Base-by-base conservation (phyloP, 2,797 vertebrate genomes). In the Pangasius sanitwongsei region DNA sequence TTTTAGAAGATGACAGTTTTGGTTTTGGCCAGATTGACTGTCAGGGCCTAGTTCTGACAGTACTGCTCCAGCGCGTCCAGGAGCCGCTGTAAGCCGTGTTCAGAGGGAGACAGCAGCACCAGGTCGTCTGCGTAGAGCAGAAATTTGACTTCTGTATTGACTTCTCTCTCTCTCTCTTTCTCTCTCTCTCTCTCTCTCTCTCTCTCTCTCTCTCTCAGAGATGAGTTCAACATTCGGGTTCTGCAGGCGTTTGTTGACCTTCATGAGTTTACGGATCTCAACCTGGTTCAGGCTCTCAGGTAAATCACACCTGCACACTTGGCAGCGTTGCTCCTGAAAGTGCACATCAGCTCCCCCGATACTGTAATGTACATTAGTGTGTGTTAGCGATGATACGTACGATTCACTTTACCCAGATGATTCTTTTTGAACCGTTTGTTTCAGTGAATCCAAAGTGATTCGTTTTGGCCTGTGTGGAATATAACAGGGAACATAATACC, bases 171-270 rank as follows among this genome's bases (percentile, higher is more conserved):
- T 82, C 37, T 82, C 67, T 88, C 69, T 65, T 25, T n/a, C 16
- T 41, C 65, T 50, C 75, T 28, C 78, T 7, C 25, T 85, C 75
- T n/a, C 67, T 75, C 63, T 55, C 53, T 57, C 25, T 34, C 15
- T 82, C 25, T 80, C 7, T 34, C 15, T 67, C 18, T 92, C 12
- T 89, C 87, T 34, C 31, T 89, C 90, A 98, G 98, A 94, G 98
- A 98, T 70, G 98, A 98, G 84, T 97, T 98, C 90, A 99, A 98
- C 93, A 96, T 99, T 88, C 97, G 97, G 44, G 98, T 98, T 75
- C 97, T 99, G 86, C 97, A 98, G 89, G 97, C 97, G 41, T 99
- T 98, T 37, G 98, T 98, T 63, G 90, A 91, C 84, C 91, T 91
- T 57, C 91, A 91, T 63, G 91, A 92, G 59, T 91, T 91, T 70